Evolutionary conservation across 2,113 vertebrate genomes (phyloP).

Genomic region (Notechis scutatus): DNA sequence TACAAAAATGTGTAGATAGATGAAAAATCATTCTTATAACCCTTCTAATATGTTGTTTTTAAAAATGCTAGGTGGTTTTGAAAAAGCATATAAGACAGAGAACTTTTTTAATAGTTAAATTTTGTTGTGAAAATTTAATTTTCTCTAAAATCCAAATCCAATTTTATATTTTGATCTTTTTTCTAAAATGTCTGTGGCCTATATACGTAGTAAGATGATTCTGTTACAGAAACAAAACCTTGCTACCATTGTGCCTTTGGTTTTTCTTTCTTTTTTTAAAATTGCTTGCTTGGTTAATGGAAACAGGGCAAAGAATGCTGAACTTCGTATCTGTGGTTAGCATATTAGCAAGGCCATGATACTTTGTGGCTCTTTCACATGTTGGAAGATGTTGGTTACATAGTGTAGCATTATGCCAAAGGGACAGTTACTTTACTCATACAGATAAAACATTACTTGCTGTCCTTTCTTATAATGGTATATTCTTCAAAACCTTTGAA

Average conservation of each 20-base stretch:
- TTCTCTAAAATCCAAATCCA: background rate
- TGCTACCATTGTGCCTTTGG: background rate
- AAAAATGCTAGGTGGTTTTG: conserved; percentile 37
- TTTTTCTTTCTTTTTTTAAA: conserved; percentile 21
- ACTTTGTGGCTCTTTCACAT: background rate
- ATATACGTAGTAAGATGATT: background rate
- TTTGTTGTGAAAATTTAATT: background rate
- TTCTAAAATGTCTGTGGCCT: background rate
- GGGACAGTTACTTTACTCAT: conserved; percentile 5
- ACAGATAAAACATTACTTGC: background rate
- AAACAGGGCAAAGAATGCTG: background rate
- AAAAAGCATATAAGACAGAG: background rate
- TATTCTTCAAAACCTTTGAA: background rate
- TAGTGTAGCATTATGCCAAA: background rate
- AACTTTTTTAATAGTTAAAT: background rate
- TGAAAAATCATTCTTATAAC: background rate
- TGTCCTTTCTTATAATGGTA: background rate
- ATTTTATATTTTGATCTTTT: background rate
- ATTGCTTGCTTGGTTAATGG: conserved; percentile 16
- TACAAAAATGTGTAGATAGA: background rate
- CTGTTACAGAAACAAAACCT: conserved; percentile 23
- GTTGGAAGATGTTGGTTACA: background rate
- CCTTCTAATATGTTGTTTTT: background rate
- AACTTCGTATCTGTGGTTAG: conserved; percentile 20
- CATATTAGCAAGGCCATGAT: background rate